Evolutionary conservation across 1,140 invertebrate genomes (phyloP), one percentile per base, ranked within the genome.

Genomic region (Drosophila asahinai): DNA sequence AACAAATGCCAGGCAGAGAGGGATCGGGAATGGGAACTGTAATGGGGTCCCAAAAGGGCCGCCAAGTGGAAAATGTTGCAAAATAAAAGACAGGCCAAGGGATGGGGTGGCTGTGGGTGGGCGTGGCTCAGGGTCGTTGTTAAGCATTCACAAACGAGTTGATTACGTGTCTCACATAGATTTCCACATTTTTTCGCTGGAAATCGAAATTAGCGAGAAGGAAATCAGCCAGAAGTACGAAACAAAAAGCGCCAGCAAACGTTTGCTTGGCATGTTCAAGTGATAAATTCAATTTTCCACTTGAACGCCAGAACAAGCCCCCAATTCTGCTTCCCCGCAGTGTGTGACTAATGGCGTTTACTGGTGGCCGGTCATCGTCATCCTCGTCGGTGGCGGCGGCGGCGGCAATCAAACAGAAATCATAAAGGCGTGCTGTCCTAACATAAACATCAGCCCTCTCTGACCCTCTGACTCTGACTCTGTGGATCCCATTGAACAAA

Each of bases 281-380:
- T 90, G 86, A 90, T 90, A 90, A 90, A 90, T 90, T 90, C 86
- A 90, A 90, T 90, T 90, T 90, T 90, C 86, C 86, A 90, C 86
- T 90, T 90, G 86, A 90, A 74, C 81, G 86, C 79, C 67, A 74
- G 52, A 68, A 68, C 66, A 59, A 52, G 38, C 48, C 49, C 57
- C 42, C 47, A n/a, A 2, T 25, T 30, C n/a, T 9, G 0, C 8
- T 5, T 33, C 12, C 25, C 17, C 36, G 22, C 22, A 36, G 63
- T 79, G 86, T 90, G 86, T 90, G 86, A 90, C 86, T 90, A 90
- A 90, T 90, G 79, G 86, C 75, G 86, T 83, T 82, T 89, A 60
- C 80, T 75, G 73, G 72, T 77, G 54, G 64, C 70, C 52, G 63
- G 75, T 60, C 78, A 55, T 59, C 43, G 65, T 68, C 63, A 54